Percentiles rank a stretch among this genome's conserved stretches.
Conservation (phyloP, 2,113 vertebrate genomes). For the Accipiter virgatus region DNA sequence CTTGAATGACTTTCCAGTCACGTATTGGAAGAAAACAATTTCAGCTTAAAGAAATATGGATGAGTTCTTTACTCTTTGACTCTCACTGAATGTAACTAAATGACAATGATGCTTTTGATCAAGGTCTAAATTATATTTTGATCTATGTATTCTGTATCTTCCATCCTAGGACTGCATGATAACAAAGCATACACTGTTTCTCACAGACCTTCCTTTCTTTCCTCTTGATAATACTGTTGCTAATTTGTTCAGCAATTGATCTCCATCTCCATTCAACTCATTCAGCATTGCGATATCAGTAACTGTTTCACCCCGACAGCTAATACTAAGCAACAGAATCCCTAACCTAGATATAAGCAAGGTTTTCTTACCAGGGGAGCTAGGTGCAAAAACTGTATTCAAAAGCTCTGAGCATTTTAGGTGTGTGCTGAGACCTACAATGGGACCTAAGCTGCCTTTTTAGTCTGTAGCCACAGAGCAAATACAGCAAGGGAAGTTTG, state of each 20-base stretch:
- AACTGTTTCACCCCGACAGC: neutral
- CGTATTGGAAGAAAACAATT: slow-evolving; percentile 34
- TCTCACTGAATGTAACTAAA: neutral
- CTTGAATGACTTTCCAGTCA: slow-evolving; percentile 17
- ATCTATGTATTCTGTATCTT: neutral
- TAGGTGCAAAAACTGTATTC: neutral
- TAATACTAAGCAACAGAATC: neutral
- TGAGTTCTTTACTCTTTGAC: neutral
- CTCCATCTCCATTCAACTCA: neutral
- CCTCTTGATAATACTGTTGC: neutral
- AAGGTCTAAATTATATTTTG: neutral
- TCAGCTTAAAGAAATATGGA: slow-evolving; percentile 15
- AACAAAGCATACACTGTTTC: neutral
- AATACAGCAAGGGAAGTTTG: neutral
- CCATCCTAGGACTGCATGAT: neutral
- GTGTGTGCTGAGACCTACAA: neutral
- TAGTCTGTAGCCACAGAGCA: neutral
- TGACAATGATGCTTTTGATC: neutral
- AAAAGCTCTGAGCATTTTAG: neutral
- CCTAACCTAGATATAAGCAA: neutral
- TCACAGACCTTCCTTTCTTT: neutral
- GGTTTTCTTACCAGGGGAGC: neutral
- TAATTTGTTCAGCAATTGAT: neutral
- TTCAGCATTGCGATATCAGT: neutral
- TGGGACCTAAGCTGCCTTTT: neutral